Conservation (phyloP, 2,113 vertebrate species). For the Callipepla californica region DNA sequence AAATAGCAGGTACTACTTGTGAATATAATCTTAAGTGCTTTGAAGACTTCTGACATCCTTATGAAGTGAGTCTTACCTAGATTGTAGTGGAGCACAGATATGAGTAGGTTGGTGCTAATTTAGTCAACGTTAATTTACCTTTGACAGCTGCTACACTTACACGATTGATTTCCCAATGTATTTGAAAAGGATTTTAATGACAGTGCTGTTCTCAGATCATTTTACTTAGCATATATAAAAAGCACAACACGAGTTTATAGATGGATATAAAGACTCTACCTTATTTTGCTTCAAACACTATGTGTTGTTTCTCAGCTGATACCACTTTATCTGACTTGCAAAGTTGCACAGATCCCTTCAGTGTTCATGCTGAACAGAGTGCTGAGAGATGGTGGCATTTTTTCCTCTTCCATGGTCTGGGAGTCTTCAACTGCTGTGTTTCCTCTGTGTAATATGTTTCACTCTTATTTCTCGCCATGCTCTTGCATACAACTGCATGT, state of each 20-base stretch:
- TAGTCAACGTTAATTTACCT: background rate
- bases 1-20: conserved; percentile 86
- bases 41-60: background rate
- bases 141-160: background rate
- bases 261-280: background rate
- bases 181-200: conserved; percentile 52
- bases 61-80: background rate
- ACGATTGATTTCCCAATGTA: conserved; percentile 33
- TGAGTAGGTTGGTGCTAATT: background rate
- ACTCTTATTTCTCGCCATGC: background rate
- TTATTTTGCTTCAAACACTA: background rate
- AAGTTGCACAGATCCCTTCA: background rate
- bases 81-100: background rate
- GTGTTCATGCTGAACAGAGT: background rate
- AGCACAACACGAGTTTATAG: background rate
- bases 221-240: conserved; percentile 17
- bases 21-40: background rate
- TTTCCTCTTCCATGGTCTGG: background rate
- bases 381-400: background rate
- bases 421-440: background rate
- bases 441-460: background rate
- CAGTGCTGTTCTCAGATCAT: conserved; percentile 33
- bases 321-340: background rate
- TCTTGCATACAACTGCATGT: background rate
- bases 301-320: background rate